A percentile compares a stretch with the other conserved stretches of the same genome.
phyloP scores from a whole-genome alignment of 2,888 invertebrate species.

The Mesodorylaimus sp. region DNA sequence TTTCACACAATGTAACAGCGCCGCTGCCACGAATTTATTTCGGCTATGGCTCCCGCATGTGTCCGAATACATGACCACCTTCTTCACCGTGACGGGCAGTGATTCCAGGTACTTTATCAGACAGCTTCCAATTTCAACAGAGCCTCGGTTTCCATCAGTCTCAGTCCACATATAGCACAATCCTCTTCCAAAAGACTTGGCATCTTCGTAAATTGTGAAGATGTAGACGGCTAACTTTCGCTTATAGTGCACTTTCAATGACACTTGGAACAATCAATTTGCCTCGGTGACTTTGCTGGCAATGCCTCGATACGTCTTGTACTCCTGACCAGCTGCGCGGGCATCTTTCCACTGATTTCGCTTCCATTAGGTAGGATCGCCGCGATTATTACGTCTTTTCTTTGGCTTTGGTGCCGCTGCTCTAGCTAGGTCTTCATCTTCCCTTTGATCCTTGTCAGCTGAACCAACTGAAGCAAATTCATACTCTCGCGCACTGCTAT shows the following conservation, averaged over 20 bases:
- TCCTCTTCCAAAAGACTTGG: neutral
- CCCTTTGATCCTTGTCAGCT: too few species aligned
- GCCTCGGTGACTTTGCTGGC: too few species aligned
- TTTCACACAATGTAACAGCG: neutral
- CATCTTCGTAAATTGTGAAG: neutral
- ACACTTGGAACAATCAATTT: too few species aligned
- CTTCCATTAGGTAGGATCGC: too few species aligned
- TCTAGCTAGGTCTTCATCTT: too few species aligned
- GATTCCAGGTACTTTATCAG: neutral
- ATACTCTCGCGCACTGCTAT: too few species aligned
- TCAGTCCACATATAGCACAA: constrained; percentile 2
- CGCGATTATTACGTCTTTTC: too few species aligned
- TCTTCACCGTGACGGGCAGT: neutral
- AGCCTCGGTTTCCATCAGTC: neutral
- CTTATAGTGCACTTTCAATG: constrained; percentile 4
- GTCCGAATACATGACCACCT: neutral
- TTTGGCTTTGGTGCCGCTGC: too few species aligned
- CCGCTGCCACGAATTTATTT: neutral
- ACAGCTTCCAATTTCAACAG: neutral
- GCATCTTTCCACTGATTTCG: too few species aligned
- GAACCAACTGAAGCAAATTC: too few species aligned
- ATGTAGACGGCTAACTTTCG: neutral
- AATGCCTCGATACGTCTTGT: too few species aligned
- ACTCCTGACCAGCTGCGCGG: too few species aligned
- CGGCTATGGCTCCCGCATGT: neutral